phyloP scores from a whole-genome alignment of 2,797 vertebrate species.

The Hippopotamyrus pictus region DNA sequence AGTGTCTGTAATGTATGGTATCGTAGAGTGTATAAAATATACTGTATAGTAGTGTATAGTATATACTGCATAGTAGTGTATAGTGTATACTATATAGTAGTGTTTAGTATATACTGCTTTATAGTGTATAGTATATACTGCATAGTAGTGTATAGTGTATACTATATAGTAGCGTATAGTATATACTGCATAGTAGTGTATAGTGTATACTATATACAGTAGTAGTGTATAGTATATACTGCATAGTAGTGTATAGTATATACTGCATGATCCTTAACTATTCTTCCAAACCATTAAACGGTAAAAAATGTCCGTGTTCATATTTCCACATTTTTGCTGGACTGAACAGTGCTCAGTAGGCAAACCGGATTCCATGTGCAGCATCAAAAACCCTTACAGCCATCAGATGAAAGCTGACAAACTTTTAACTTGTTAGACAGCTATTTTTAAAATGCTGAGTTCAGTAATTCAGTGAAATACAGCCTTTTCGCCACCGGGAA shows the following conservation, averaged over 20 bases:
- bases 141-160: background rate
- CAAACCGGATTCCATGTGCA: background rate
- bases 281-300: background rate
- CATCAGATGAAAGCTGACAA: background rate
- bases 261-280: background rate
- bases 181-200: background rate
- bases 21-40: background rate
- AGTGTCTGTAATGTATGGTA: background rate
- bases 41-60: background rate
- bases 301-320: background rate
- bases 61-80: too few species aligned
- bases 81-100: too few species aligned
- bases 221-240: background rate
- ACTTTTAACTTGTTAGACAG: background rate
- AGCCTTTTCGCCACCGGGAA: background rate
- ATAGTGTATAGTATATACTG: background rate
- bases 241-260: background rate
- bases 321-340: background rate
- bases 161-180: background rate
- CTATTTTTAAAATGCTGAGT: slow-evolving; percentile 9
- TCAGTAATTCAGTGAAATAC: slow-evolving; percentile 4
- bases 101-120: background rate
- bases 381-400: background rate
- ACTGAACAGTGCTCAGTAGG: background rate
- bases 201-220: too few species aligned